Evolutionary conservation across 1,140 invertebrate species (phyloP).

Genomic region (Cotesia glomerata): DNA sequence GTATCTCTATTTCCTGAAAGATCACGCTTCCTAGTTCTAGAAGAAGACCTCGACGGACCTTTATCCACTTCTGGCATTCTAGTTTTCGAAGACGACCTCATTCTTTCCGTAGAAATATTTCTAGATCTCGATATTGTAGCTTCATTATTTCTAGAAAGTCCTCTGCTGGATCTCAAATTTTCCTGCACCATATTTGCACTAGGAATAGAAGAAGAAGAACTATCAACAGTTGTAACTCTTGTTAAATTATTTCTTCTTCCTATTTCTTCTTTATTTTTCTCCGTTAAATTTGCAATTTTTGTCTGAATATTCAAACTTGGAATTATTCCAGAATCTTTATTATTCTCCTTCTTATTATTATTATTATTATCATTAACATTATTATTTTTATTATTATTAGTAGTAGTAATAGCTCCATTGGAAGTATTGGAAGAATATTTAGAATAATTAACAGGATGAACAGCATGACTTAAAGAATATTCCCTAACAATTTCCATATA

Average conservation of each 20-base stretch:
- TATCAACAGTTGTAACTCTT: slow-evolving; percentile 35
- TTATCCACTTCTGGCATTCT: slow-evolving; percentile 32
- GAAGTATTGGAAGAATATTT: slow-evolving; percentile 4
- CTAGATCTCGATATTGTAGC: slow-evolving; percentile 42
- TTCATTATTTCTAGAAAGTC: slow-evolving; percentile 42
- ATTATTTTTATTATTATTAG: background rate
- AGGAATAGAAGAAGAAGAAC: background rate
- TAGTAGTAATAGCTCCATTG: background rate
- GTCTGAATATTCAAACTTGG: slow-evolving; percentile 25
- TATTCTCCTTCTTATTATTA: background rate
- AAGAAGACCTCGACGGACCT: slow-evolving; percentile 26
- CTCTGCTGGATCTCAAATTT: slow-evolving; percentile 21
- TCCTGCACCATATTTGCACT: slow-evolving; percentile 37
- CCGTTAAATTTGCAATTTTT: too few relatives aligned
- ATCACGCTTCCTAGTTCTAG: slow-evolving; percentile 32
- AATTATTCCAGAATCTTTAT: slow-evolving; percentile 22
- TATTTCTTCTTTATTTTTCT: too few relatives aligned
- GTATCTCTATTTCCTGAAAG: slow-evolving; percentile 29
- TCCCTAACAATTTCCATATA: slow-evolving; percentile 81
- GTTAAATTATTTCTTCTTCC: slow-evolving; percentile 26
- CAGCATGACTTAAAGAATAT: slow-evolving; percentile 54
- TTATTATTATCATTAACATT: background rate
- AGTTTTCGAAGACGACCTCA: slow-evolving; percentile 40
- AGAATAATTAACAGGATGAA: slow-evolving; percentile 33
- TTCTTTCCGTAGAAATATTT: slow-evolving; percentile 42